Conservation (phyloP, 2,113 vertebrate genomes). For the Pipra filicauda region DNA sequence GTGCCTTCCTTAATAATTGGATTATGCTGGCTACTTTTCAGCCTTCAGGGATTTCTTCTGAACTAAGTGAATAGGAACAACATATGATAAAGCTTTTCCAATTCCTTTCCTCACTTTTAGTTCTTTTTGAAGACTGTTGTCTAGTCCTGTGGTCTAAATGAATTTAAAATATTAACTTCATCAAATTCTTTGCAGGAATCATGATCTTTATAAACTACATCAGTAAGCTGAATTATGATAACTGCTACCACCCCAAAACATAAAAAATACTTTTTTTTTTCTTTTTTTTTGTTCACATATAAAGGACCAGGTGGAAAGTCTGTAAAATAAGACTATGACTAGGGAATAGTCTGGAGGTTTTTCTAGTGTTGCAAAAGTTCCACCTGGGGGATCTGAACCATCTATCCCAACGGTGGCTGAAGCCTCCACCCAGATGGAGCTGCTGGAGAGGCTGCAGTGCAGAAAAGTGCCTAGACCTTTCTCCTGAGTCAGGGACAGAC, state of each 20-base stretch:
- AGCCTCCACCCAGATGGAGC: too few species aligned
- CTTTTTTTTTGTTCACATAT: neutral
- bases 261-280: neutral
- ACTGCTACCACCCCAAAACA: neutral
- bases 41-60: constrained; percentile 29
- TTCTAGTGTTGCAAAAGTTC: neutral
- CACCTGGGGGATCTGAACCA: fast-evolving
- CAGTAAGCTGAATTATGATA: neutral
- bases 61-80: constrained; percentile 58
- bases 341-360: neutral
- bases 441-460: neutral
- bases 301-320: neutral
- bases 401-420: too few species aligned
- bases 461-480: neutral
- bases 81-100: constrained; percentile 42
- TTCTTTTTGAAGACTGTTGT: constrained; percentile 14
- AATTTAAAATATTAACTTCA: constrained; percentile 22
- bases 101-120: constrained; percentile 24
- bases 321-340: neutral
- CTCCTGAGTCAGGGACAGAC: neutral
- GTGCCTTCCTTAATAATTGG: constrained; percentile 47
- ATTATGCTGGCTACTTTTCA: constrained; percentile 28
- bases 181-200: neutral
- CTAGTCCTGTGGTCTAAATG: neutral
- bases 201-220: neutral